phyloP scores from a whole-genome alignment of 1,140 invertebrate species.

The Drosophila nannoptera region DNA sequence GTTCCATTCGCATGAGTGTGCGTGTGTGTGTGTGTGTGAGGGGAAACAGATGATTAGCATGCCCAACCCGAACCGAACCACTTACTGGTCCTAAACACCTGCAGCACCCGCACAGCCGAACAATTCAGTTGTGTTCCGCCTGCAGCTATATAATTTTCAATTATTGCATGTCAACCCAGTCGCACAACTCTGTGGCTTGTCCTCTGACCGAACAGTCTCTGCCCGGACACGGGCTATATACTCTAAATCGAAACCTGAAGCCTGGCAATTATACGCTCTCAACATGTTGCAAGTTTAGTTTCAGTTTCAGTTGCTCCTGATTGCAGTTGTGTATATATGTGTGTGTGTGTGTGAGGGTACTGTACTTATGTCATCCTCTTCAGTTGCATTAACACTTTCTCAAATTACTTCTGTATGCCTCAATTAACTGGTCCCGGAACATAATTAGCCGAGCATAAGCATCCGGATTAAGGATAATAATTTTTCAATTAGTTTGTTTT shows the following conservation, averaged over 20 bases:
- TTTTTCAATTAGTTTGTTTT: too few relatives aligned
- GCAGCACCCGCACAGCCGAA: not conserved
- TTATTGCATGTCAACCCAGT: conserved; percentile 66
- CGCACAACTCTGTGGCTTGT: conserved; percentile 27
- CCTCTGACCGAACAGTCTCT: conserved; percentile 14
- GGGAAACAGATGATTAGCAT: conserved; percentile 67
- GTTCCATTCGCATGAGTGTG: not conserved
- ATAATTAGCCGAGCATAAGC: too few relatives aligned
- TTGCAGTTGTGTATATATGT: too few relatives aligned
- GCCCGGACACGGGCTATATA: not conserved
- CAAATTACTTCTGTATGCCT: too few relatives aligned
- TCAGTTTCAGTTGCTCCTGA: too few relatives aligned
- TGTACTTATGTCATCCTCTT: too few relatives aligned
- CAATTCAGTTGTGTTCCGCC: conserved; percentile 4
- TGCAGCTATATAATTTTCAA: conserved; percentile 60
- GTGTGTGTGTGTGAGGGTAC: too few relatives aligned
- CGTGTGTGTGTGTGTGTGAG: conserved; percentile 30
- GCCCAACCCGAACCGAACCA: conserved; percentile 2
- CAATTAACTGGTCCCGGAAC: too few relatives aligned
- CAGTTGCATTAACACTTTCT: too few relatives aligned
- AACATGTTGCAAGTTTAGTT: not conserved
- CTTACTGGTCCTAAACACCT: not conserved
- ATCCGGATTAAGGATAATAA: too few relatives aligned
- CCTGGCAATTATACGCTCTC: conserved; percentile 4
- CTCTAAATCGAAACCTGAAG: conserved; percentile 17